These are phyloP conservation scores for Rhinella marina DNA, from an alignment of 2,797 vertebrate genomes.

Conservation along the genomic window DNA sequence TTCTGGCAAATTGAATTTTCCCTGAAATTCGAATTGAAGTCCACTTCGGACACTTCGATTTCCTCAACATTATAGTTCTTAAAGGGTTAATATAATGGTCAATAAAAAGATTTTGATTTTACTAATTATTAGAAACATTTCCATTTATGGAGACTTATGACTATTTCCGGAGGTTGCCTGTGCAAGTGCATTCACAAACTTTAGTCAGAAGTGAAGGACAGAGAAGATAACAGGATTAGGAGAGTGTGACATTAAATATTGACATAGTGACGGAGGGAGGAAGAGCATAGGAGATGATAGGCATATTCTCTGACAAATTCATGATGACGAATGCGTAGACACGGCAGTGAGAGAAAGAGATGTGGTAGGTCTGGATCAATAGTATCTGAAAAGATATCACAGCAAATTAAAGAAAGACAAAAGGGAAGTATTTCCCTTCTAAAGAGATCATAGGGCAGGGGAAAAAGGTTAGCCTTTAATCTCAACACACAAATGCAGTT, in stretches of 20 bases:
- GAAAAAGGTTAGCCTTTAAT: conserved; percentile 28
- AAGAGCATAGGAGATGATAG: conserved; percentile 43
- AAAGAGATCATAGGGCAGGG: conserved; percentile 45
- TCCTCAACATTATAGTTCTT: too few relatives aligned
- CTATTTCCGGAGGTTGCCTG: not conserved
- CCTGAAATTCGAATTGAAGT: too few relatives aligned
- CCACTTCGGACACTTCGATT: too few relatives aligned
- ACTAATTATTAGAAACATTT: not conserved
- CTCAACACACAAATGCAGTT: conserved; percentile 32
- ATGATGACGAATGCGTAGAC: conserved; percentile 45
- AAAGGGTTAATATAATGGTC: too few relatives aligned
- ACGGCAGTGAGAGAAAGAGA: conserved; percentile 27
- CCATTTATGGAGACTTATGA: not conserved
- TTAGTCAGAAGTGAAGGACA: conserved; percentile 41
- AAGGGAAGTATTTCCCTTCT: conserved; percentile 42
- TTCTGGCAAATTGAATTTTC: too few relatives aligned
- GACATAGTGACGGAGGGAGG: conserved; percentile 43
- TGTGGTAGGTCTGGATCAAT: conserved; percentile 48
- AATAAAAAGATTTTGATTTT: not conserved
- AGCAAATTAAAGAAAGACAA: conserved; percentile 56
- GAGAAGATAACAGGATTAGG: conserved; percentile 47
- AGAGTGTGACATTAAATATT: conserved; percentile 56
- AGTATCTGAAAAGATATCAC: conserved; percentile 53
- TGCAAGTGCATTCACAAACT: conserved; percentile 11
- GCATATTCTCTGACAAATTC: conserved; percentile 39